These are phyloP conservation scores for Notothenia rossii DNA, from an alignment of 2,113 vertebrate genomes.

Conservation along the genomic window DNA sequence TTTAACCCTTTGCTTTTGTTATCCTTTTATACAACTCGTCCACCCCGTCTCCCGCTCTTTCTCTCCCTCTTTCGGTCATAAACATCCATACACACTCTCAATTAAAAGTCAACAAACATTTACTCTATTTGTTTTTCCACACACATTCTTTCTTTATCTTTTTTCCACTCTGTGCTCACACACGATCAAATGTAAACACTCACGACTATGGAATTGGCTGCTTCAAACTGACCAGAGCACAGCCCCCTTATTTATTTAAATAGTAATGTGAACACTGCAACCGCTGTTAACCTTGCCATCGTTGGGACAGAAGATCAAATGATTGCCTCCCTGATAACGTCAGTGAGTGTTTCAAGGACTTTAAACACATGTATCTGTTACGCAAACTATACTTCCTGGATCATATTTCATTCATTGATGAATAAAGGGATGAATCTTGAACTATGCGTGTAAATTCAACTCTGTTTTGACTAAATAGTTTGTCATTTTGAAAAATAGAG, in stretches of 20 bases:
- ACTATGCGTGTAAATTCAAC: background rate
- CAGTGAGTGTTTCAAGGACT: background rate
- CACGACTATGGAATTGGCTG: background rate
- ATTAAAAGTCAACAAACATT: background rate
- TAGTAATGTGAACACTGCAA: background rate
- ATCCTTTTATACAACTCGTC: constrained; percentile 16
- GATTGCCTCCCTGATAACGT: background rate
- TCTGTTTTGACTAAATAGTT: background rate
- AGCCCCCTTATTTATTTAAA: background rate
- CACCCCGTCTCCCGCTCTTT: background rate
- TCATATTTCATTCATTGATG: background rate
- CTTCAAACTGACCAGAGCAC: background rate
- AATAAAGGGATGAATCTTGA: background rate
- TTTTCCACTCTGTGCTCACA: background rate
- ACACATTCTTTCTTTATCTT: constrained; percentile 21
- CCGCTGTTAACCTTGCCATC: background rate
- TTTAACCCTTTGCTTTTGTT: constrained; percentile 49
- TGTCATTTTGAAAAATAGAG: background rate
- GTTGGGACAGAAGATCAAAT: background rate
- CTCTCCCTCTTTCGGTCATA: background rate
- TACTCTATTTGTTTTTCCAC: background rate
- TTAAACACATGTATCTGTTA: background rate
- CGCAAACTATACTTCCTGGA: background rate
- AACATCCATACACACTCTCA: background rate
- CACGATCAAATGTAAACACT: background rate